Evolutionary conservation across 2,113 vertebrate genomes (phyloP), one percentile per base, ranked within the genome.

Genomic region (Ascaphus truei): DNA sequence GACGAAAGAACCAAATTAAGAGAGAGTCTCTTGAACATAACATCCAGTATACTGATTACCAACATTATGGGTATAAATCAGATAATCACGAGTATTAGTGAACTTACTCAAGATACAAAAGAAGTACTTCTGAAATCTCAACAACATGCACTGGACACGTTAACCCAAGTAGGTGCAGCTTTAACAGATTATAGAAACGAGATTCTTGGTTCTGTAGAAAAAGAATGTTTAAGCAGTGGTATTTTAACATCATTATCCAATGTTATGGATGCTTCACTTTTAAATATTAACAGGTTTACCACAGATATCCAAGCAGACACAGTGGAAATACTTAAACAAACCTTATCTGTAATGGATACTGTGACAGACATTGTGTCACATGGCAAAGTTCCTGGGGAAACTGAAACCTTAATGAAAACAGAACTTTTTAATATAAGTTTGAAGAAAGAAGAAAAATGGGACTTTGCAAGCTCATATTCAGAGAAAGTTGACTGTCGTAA

Each of bases 321-420:
- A 12, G 15, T 31, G 0, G 0, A 34, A 0, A 73, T 39, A 2
- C 10, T 71, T 0, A 12, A 74, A 2, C 62, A 73, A 12, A 22
- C 74, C 26, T 73, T 88, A 27, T 76, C 62, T 1, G 30, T 76
- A 1, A 5, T 79, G 7, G 78, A 84, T 37, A 60, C 72, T 2
- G 27, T 87, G n/a, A 72, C 62, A 0, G 83, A 85, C 1, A 27
- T 80, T 1, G 7, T 87, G 3, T 39, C 76, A 68, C 48, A 45
- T 4, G 74, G 74, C 2, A 87, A 81, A 78, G 79, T 89, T 3
- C 89, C 86, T 0, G 83, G 74, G 26, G 76, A 83, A 7, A 30
- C 16, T 45, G 77, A 75, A 51, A 89, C 84, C 1, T 1, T 53
- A 0, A 39, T 90, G 45, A 62, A 48, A 52, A 63, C 75, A n/a